phyloP scores from a whole-genome alignment of 2,888 invertebrate species.

The Acanthopleura granulata region DNA sequence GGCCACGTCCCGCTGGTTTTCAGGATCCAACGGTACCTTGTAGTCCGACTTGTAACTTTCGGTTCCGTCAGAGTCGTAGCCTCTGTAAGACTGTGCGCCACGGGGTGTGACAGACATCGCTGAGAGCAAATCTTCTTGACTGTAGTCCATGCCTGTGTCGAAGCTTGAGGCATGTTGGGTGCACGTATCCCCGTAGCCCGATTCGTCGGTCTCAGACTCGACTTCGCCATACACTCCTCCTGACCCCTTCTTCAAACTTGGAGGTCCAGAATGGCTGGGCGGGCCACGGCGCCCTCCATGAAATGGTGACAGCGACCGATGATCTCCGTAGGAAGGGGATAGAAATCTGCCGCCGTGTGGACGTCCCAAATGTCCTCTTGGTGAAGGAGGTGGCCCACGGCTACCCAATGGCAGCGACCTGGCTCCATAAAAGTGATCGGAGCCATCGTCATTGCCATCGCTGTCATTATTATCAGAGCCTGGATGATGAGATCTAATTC shows the following conservation, averaged over 20 bases:
- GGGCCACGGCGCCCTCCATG: neutral
- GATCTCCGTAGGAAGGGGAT: neutral
- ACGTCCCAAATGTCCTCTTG: neutral
- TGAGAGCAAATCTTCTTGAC: slow-evolving; percentile 15
- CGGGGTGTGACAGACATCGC: slow-evolving; percentile 6
- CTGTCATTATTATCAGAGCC: slow-evolving; percentile 20
- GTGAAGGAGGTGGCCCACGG: neutral
- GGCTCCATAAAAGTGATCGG: neutral
- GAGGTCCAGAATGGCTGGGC: neutral
- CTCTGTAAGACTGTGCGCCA: neutral
- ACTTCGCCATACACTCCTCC: slow-evolving; percentile 26
- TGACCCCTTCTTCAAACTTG: slow-evolving; percentile 1
- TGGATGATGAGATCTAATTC: neutral
- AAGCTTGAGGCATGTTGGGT: slow-evolving; percentile 64
- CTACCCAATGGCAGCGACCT: neutral
- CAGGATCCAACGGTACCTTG: slow-evolving; percentile 50
- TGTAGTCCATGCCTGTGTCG: slow-evolving; percentile 49
- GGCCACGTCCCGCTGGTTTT: slow-evolving; percentile 46
- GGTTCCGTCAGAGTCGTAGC: slow-evolving; percentile 50
- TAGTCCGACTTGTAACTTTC: slow-evolving; percentile 50
- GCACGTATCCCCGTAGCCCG: slow-evolving; percentile 62
- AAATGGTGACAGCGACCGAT: neutral
- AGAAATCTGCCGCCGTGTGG: neutral
- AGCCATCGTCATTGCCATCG: neutral
- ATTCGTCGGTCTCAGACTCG: slow-evolving; percentile 62